A percentile compares a stretch with the other conserved stretches of the same genome.
Evolutionary conservation across 1,140 invertebrate genomes (phyloP).

Genomic region (Stenopsyche tienmushanensis): DNA sequence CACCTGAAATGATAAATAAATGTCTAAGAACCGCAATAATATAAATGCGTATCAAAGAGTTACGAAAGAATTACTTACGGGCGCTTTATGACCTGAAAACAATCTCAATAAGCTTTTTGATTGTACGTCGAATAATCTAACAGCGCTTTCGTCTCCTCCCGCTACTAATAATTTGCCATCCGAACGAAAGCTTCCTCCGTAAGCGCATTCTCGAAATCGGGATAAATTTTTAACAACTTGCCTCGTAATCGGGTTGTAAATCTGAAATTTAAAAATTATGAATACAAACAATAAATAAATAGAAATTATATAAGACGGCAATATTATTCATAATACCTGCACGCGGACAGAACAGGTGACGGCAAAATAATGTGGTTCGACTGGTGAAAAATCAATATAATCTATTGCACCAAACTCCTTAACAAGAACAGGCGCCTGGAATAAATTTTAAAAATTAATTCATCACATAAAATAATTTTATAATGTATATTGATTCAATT

Average conservation of each 20-base stretch:
- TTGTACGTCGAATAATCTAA: constrained; percentile 86
- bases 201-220: constrained; percentile 82
- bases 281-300: neutral
- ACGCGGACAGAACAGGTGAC: constrained; percentile 88
- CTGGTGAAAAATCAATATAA: constrained; percentile 85
- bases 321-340: constrained; percentile 56
- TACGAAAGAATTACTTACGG: constrained; percentile 45
- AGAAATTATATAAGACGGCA: neutral
- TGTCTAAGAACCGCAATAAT: no score
- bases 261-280: constrained; percentile 44
- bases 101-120: constrained; percentile 74
- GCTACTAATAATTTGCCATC: constrained; percentile 85
- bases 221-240: constrained; percentile 81
- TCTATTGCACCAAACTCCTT: constrained; percentile 93
- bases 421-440: constrained; percentile 79
- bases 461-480: no score
- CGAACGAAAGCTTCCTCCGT: constrained; percentile 80
- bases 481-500: no score
- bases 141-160: constrained; percentile 83
- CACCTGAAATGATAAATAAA: constrained; percentile 60
- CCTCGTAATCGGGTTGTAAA: constrained; percentile 89
- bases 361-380: constrained; percentile 85
- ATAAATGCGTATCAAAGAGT: no score
- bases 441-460: constrained; percentile 39
- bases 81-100: constrained; percentile 58